Percentiles rank a stretch among this genome's conserved stretches.
Conservation (phyloP, 2,113 vertebrate genomes). For the Protobothrops mucrosquamatus region DNA sequence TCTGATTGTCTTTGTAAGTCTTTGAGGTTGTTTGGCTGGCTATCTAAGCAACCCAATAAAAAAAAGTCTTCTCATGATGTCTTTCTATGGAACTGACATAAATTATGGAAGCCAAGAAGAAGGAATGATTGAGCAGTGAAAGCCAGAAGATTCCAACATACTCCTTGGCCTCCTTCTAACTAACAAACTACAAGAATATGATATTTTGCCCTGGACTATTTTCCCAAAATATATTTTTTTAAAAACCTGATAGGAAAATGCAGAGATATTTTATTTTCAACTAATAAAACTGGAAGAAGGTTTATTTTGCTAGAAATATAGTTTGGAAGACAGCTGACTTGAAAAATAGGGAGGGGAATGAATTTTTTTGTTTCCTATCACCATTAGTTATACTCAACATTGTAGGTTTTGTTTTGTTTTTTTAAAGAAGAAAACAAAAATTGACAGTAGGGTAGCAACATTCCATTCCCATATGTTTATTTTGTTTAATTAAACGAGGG, state of each 20-base stretch:
- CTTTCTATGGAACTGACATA: neutral
- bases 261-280: neutral
- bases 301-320: neutral
- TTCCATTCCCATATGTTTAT: conserved; percentile 26
- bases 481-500: conserved; percentile 40
- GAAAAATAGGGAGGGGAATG: neutral
- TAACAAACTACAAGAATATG: neutral
- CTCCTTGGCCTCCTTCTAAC: neutral
- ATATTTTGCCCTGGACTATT: neutral
- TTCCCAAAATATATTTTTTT: neutral
- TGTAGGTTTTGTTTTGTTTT: conserved; percentile 8
- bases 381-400: neutral
- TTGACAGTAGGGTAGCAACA: neutral
- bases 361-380: conserved; percentile 16
- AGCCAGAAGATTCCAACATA: neutral
- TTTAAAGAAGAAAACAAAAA: conserved; percentile 18
- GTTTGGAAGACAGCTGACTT: neutral
- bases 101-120: neutral
- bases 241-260: neutral
- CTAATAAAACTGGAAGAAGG: neutral
- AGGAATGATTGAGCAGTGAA: neutral
- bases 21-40: neutral
- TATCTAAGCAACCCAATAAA: neutral
- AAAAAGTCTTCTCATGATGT: neutral
- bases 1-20: neutral